phyloP scores from a whole-genome alignment of 2,888 invertebrate genomes.

The Spilosoma lubricipeda region DNA sequence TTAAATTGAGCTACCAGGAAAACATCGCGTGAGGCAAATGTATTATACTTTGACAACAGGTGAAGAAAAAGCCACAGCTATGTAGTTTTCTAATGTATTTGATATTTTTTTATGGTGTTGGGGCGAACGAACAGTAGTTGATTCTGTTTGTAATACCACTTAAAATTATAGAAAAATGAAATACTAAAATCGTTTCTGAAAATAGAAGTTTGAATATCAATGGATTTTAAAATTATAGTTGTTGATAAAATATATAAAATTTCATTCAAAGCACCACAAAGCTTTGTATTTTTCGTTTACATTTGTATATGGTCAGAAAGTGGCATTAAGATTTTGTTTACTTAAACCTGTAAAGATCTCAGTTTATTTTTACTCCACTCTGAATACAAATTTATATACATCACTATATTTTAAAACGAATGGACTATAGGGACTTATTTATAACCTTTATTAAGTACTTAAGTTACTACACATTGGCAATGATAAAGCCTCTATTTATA shows the following conservation, averaged over 20 bases:
- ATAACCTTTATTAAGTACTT: neutral
- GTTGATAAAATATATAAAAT: neutral
- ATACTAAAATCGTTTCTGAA: too few relatives aligned
- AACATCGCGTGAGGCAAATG: neutral
- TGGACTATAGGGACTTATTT: neutral
- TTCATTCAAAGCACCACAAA: neutral
- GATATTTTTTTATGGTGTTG: neutral
- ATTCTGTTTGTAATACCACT: too few relatives aligned
- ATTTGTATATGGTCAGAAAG: neutral
- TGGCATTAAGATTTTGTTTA: neutral
- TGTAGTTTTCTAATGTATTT: neutral
- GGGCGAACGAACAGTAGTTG: neutral
- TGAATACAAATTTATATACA: neutral
- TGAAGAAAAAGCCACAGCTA: neutral
- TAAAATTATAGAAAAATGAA: neutral
- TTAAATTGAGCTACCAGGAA: neutral
- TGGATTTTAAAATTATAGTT: neutral
- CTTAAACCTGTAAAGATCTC: neutral
- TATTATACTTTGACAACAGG: neutral
- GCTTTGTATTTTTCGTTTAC: neutral
- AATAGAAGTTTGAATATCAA: neutral
- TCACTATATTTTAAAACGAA: neutral
- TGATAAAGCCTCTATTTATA: conserved; percentile 11
- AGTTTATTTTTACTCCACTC: neutral
- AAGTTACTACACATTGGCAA: conserved; percentile 6